phyloP scores from a whole-genome alignment of 1,140 invertebrate genomes.

The Pantala flavescens region DNA sequence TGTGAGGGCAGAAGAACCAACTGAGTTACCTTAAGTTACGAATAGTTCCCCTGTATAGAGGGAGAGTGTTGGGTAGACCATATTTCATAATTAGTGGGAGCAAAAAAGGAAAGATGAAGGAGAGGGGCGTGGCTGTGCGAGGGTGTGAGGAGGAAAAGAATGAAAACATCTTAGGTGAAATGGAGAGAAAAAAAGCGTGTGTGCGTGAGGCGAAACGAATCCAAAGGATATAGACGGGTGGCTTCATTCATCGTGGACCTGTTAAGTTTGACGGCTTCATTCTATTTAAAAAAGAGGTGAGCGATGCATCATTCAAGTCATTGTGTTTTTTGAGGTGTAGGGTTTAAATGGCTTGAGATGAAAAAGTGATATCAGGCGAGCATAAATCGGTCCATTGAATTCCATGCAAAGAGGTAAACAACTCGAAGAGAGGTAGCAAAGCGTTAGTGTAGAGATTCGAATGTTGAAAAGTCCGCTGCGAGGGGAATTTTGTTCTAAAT shows the following conservation, averaged over 20 bases:
- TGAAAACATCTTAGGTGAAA: neutral
- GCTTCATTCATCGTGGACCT: neutral
- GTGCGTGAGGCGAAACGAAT: neutral
- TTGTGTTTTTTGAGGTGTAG: too few relatives aligned
- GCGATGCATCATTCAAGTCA: too few relatives aligned
- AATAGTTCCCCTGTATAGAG: neutral
- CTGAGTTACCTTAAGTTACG: neutral
- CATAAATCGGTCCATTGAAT: too few relatives aligned
- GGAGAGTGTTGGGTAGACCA: neutral
- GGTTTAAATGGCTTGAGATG: too few relatives aligned
- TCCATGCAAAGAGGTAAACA: too few relatives aligned
- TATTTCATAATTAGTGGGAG: neutral
- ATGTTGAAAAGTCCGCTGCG: too few relatives aligned
- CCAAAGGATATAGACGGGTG: neutral
- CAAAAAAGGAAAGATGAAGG: neutral
- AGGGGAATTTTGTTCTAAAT: too few relatives aligned
- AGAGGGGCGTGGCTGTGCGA: neutral
- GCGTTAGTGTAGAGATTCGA: too few relatives aligned
- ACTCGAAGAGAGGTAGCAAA: too few relatives aligned
- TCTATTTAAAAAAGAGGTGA: neutral
- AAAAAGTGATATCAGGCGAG: too few relatives aligned
- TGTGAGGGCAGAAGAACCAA: neutral
- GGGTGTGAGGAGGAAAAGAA: neutral
- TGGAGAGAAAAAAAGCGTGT: neutral
- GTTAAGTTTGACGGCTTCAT: constrained; percentile 4